Base-by-base conservation (phyloP, 2,888 invertebrate genomes). In the Parnassius smintheus region DNA sequence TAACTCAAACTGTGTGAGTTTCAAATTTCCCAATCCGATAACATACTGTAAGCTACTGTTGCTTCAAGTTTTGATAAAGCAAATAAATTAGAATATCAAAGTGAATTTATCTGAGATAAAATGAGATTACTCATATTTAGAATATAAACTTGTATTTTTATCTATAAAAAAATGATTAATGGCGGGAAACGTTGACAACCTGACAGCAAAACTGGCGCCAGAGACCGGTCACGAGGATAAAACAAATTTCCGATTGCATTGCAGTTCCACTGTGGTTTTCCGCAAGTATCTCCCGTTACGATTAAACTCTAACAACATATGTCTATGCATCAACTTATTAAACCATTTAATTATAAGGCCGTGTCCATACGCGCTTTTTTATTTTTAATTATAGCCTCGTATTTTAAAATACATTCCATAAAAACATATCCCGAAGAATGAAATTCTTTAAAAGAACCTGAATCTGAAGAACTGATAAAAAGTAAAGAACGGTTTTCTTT, bases 231-330 rank as follows among this genome's bases (percentile, higher is more conserved):
- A 46, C 49, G 51, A 46, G 42, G 45, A 59, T 22, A 46, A 48
- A 56, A 60, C 42, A 60, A 56, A 56, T 56, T 64, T 60, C 60
- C 56, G 56, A 62, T 59, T 56, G 46, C 51, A 64, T 59, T 56
- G 46, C 51, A 64, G 48, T 59, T 59, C 55, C 44, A 59, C 46
- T 46, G 59, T 59, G 59, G 56, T 64, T 64, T 64, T 64, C 64
- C 64, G 59, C 52, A 44, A 59, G 53, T 53, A 45, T 54, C 58
- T 62, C 58, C 58, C 62, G 54, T 58, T 58, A 13, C 54, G 25
- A 57, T 44, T 58, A 48, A 41, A 56, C 48, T 56, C 18, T 41
- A 41, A 45, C 46, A 35, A 49, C 18, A 42, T 42, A 25, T 9
- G 56, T 56, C 51, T 61, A 22, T 52, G 18, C 46, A 42, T 48